phyloP scores from a whole-genome alignment of 2,797 vertebrate genomes.

The Molossus alvarezi region DNA sequence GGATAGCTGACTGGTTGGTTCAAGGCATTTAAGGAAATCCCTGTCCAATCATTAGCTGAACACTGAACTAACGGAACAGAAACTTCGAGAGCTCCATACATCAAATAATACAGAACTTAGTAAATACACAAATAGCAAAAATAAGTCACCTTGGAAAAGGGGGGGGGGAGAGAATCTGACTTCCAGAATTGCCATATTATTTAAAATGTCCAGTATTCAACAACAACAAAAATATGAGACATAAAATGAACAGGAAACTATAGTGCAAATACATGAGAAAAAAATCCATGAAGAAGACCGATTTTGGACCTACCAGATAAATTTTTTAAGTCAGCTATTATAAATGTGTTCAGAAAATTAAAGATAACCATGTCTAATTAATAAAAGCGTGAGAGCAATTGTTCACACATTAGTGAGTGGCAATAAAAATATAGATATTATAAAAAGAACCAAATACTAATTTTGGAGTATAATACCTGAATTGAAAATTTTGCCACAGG shows the following conservation, averaged over 20 bases:
- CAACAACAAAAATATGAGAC: not conserved
- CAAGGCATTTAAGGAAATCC: not conserved
- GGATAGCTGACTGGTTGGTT: not conserved
- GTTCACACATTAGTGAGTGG: not conserved
- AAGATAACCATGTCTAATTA: not conserved
- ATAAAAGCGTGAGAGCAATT: not conserved
- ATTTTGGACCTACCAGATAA: not conserved
- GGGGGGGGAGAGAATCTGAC: not conserved
- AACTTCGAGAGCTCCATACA: not conserved
- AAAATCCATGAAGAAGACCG: not conserved
- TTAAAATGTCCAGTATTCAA: not conserved
- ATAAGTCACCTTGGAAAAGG: not conserved
- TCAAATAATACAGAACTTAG: not conserved
- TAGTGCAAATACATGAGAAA: not conserved
- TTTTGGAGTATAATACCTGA: not conserved
- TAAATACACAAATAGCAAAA: constrained; percentile 1
- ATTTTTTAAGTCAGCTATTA: not conserved
- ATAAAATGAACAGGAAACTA: not conserved
- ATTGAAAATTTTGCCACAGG: not conserved
- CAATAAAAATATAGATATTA: not conserved
- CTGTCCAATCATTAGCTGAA: not conserved
- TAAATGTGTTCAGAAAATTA: not conserved
- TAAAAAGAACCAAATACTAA: not conserved
- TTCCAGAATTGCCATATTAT: not conserved
- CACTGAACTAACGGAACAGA: not conserved